phyloP scores from a whole-genome alignment of 2,797 vertebrate genomes.

The Rhabdomys pumilio region DNA sequence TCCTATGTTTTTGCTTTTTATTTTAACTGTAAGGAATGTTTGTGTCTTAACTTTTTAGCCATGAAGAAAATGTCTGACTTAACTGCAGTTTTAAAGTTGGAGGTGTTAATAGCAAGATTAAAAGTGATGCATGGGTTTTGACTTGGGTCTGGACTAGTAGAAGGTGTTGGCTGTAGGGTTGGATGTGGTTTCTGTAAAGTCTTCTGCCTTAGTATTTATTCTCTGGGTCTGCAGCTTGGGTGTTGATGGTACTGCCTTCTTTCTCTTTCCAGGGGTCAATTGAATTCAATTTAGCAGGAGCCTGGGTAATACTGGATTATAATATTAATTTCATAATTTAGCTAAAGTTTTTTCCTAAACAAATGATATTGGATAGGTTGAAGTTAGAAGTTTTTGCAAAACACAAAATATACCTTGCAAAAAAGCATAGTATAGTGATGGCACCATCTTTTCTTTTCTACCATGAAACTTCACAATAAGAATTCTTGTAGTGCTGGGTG shows the following conservation, averaged over 20 bases:
- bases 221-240: not conserved
- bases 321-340: constrained; percentile 43
- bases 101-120: not conserved
- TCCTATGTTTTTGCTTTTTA: not conserved
- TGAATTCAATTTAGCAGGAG: not conserved
- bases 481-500: not conserved
- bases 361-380: constrained; percentile 19
- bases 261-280: not conserved
- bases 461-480: constrained; percentile 12
- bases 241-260: not conserved
- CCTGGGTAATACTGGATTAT: not conserved
- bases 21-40: not conserved
- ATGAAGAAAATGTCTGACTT: not conserved
- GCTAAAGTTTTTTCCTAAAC: not conserved
- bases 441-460: constrained; percentile 52
- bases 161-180: not conserved
- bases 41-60: not conserved
- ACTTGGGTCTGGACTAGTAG: not conserved
- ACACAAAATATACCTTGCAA: not conserved
- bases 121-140: not conserved
- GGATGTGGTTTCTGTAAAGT: not conserved
- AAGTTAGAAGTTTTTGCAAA: constrained; percentile 42
- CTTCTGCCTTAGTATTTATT: not conserved
- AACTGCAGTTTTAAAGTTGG: not conserved
- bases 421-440: not conserved